A percentile compares a stretch with the other conserved stretches of the same genome.
These are phyloP conservation scores for Merluccius polli DNA, from an alignment of 2,797 vertebrate genomes.

Conservation along the genomic window DNA sequence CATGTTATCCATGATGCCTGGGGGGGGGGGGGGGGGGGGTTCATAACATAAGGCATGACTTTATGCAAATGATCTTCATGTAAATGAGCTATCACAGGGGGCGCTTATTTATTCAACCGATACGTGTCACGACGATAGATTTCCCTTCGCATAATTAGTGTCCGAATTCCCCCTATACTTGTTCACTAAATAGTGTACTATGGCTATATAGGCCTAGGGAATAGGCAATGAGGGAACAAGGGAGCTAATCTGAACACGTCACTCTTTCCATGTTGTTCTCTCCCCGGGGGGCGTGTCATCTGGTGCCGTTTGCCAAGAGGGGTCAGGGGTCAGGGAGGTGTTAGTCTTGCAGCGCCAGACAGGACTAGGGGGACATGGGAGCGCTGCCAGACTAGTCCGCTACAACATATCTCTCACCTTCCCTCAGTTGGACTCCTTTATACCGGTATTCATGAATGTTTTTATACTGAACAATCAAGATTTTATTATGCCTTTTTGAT, in stretches of 20 bases:
- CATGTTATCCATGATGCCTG: background rate
- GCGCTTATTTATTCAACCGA: too few relatives aligned
- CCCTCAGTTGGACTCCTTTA: background rate
- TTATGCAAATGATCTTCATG: too few relatives aligned
- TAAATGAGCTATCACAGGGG: background rate
- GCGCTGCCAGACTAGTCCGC: background rate
- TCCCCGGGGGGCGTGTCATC: slow-evolving; percentile 42
- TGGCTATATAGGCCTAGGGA: slow-evolving; percentile 29
- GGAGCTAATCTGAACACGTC: slow-evolving; percentile 30
- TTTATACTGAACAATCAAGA: background rate
- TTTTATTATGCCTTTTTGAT: background rate
- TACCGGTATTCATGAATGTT: background rate
- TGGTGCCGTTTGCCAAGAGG: slow-evolving; percentile 34
- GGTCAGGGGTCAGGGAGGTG: slow-evolving; percentile 30
- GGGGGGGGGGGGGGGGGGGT: too few relatives aligned
- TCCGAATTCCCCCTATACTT: background rate
- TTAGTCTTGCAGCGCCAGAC: background rate
- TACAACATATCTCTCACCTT: background rate
- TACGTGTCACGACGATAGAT: background rate
- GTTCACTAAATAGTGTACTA: background rate
- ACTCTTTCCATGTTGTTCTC: slow-evolving; percentile 28
- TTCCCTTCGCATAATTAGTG: background rate
- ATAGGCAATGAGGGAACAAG: slow-evolving; percentile 29
- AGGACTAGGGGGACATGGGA: background rate
- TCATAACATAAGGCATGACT: background rate